phyloP scores from a whole-genome alignment of 1,140 invertebrate species.

The Caenorhabditis tropicalis region DNA sequence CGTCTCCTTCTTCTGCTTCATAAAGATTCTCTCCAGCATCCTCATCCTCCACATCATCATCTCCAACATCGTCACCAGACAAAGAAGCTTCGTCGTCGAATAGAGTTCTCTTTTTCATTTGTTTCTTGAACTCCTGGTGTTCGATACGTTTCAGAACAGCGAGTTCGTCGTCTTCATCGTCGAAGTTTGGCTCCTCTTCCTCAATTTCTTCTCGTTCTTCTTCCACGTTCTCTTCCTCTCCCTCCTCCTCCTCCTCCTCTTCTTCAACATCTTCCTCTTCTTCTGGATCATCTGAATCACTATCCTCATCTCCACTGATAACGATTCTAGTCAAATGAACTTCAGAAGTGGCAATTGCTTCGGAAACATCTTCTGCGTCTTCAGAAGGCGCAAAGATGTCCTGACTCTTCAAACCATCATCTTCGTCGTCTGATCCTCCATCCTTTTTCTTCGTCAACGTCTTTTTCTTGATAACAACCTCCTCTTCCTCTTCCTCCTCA shows the following conservation, averaged over 20 bases:
- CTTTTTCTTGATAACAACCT: neutral
- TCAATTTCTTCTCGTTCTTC: constrained; percentile 25
- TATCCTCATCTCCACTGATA: neutral
- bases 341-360: neutral
- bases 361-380: neutral
- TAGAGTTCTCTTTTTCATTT: constrained; percentile 47
- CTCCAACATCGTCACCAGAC: constrained; percentile 55
- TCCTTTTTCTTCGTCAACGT: neutral
- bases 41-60: constrained; percentile 54
- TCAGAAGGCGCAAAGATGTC: neutral
- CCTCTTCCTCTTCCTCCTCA: neutral
- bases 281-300: too few species aligned
- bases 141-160: constrained; percentile 46
- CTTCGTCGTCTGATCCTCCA: neutral
- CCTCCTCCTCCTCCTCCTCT: constrained; percentile 7
- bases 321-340: neutral
- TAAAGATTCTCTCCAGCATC: constrained; percentile 44
- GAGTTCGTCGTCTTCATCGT: constrained; percentile 54
- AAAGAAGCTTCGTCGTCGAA: constrained; percentile 56
- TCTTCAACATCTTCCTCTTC: constrained; percentile 40
- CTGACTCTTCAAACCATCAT: neutral
- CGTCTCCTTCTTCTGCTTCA: constrained; percentile 53
- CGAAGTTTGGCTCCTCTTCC: constrained; percentile 39
- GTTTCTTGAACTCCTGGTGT: constrained; percentile 48
- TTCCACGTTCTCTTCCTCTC: constrained; percentile 13